These are phyloP conservation scores for Acanthococcus lagerstroemiae DNA, from an alignment of 2,888 invertebrate genomes.

Conservation along the genomic window DNA sequence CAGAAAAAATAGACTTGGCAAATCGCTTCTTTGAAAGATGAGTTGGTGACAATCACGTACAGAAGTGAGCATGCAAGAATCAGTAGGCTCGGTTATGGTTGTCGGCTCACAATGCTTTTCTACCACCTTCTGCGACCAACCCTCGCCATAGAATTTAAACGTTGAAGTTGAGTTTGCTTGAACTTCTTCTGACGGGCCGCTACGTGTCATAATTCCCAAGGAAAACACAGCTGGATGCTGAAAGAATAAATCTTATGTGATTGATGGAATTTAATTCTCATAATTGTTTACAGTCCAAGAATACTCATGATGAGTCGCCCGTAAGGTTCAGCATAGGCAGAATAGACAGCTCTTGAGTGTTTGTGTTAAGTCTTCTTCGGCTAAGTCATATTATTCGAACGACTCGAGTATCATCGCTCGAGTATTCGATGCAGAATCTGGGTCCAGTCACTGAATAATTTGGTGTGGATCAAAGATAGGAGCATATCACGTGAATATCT, in stretches of 20 bases:
- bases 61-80: conserved; percentile 54
- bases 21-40: neutral
- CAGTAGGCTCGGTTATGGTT: conserved; percentile 50
- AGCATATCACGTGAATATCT: no score
- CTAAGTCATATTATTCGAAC: no score
- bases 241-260: neutral
- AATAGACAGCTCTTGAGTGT: no score
- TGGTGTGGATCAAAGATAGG: no score
- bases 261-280: no score
- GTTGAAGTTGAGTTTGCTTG: conserved; percentile 54
- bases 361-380: no score
- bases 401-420: no score
- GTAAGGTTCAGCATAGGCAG: no score
- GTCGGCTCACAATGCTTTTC: conserved; percentile 44
- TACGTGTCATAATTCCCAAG: conserved; percentile 55
- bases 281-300: no score
- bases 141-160: conserved; percentile 62
- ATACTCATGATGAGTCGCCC: no score
- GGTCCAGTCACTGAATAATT: no score
- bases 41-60: conserved; percentile 42
- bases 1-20: neutral
- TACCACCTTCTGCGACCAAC: conserved; percentile 59
- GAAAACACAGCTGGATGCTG: conserved; percentile 63
- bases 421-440: no score
- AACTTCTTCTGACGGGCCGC: conserved; percentile 53